phyloP scores from a whole-genome alignment of 2,113 vertebrate genomes.

The Tychaedon coryphoeus region DNA sequence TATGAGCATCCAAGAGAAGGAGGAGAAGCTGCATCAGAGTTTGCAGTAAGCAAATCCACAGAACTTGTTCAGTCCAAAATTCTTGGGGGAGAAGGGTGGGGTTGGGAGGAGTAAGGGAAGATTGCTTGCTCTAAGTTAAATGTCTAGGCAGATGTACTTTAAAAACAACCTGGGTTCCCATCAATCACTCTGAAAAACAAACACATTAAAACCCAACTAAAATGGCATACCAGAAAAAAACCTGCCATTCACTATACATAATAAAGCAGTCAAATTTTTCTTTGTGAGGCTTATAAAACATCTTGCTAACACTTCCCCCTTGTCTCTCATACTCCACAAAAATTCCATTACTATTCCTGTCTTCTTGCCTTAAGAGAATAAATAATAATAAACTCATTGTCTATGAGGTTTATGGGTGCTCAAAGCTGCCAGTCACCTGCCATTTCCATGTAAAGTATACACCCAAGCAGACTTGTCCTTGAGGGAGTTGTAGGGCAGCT shows the following conservation, averaged over 20 bases:
- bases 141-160: background rate
- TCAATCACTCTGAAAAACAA: background rate
- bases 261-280: background rate
- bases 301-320: background rate
- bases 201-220: background rate
- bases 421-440: background rate
- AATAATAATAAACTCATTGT: slow-evolving; percentile 8
- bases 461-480: background rate
- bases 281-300: background rate
- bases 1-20: rapidly evolving
- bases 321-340: background rate
- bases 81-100: background rate
- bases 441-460: background rate
- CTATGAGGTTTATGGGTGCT: background rate
- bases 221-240: background rate
- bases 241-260: background rate
- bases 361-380: background rate
- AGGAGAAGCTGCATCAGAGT: rapidly evolving
- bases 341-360: background rate
- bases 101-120: background rate
- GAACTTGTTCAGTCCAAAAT: background rate
- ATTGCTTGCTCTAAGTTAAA: background rate
- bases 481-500: background rate
- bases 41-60: background rate
- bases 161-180: background rate